phyloP scores from a whole-genome alignment of 2,888 invertebrate genomes.

The Strigamia crassipes region DNA sequence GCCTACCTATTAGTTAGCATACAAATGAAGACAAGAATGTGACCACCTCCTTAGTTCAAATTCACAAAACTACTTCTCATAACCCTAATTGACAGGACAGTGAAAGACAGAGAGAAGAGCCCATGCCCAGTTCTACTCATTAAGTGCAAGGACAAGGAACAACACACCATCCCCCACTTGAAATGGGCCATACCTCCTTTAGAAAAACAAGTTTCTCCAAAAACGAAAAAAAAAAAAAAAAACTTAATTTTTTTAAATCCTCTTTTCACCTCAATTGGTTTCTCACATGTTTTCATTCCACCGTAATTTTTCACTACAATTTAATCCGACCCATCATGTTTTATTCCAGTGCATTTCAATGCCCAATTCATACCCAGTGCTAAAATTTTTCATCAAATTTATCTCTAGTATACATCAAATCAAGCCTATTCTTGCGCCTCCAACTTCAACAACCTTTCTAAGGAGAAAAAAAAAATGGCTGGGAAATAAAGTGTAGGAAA shows the following conservation, averaged over 20 bases:
- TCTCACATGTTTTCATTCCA: background rate
- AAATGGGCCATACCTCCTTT: constrained; percentile 13
- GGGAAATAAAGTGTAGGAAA: background rate
- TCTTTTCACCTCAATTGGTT: constrained; percentile 16
- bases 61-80: constrained; percentile 11
- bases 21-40: constrained; percentile 1
- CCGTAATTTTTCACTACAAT: background rate
- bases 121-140: background rate
- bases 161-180: background rate
- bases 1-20: constrained; percentile 24
- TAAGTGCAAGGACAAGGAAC: constrained; percentile 13
- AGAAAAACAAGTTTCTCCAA: constrained; percentile 6
- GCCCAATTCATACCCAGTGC: background rate
- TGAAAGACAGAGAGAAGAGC: background rate
- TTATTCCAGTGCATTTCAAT: constrained; percentile 3
- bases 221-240: background rate
- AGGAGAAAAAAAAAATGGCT: background rate
- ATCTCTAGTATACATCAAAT: constrained; percentile 22
- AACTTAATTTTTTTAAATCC: background rate
- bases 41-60: constrained; percentile 22
- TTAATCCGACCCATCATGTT: background rate
- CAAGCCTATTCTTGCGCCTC: constrained; percentile 2
- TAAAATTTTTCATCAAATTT: constrained; percentile 33
- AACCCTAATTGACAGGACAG: constrained; percentile 34
- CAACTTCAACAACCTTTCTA: constrained; percentile 17